Evolutionary conservation across 2,113 vertebrate genomes (phyloP).

Genomic region (Nyctereutes procyonoides): DNA sequence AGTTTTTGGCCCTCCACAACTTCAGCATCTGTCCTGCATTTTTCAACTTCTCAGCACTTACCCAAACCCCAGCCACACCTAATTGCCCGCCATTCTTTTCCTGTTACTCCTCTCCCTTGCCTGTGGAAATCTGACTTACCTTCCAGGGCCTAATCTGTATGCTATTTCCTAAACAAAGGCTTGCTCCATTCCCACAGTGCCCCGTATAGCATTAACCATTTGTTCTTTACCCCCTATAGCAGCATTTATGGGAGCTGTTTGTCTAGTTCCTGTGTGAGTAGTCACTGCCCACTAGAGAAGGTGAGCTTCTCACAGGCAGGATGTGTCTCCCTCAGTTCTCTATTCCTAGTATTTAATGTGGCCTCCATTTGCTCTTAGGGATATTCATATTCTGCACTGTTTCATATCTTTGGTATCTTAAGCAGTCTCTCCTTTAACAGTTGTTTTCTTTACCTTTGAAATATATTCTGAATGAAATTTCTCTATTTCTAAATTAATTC

Average conservation of each 20-base stretch:
- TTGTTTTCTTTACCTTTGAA: constrained; percentile 51
- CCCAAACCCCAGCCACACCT: background rate
- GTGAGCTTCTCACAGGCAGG: background rate
- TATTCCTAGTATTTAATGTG: background rate
- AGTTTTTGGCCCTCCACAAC: background rate
- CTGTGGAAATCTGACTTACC: background rate
- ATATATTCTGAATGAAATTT: constrained; percentile 39
- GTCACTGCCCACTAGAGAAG: background rate
- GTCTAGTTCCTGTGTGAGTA: background rate
- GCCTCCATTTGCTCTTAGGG: background rate
- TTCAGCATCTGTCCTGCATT: background rate
- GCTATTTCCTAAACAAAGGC: background rate
- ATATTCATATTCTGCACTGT: background rate
- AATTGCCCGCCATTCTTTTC: background rate
- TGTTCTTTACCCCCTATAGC: background rate
- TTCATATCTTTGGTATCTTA: constrained; percentile 18
- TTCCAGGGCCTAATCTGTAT: background rate
- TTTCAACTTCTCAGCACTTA: background rate
- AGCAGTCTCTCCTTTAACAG: background rate
- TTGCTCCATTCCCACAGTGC: background rate
- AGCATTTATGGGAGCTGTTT: background rate
- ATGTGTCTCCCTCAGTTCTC: background rate
- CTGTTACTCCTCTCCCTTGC: background rate
- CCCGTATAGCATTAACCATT: background rate
- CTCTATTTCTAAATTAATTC: constrained; percentile 19